Evolutionary conservation across 2,113 vertebrate species (phyloP).

Genomic region (Petrocephalus zakoni): DNA sequence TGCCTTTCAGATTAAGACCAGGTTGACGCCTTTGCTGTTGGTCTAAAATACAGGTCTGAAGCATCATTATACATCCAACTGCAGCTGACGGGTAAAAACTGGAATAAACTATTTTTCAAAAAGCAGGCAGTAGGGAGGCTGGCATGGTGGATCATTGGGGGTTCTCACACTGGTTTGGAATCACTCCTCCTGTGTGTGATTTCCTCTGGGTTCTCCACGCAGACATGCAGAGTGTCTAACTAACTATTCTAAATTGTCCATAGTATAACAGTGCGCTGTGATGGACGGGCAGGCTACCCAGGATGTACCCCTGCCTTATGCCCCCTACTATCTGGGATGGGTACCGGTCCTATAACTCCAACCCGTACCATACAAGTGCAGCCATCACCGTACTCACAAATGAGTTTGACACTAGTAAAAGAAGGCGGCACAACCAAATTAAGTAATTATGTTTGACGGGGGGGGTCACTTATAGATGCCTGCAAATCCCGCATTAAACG

Average conservation of each 20-base stretch:
- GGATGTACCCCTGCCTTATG: not conserved
- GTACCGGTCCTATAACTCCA: too few species aligned
- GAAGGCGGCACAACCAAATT: not conserved
- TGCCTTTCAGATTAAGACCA: not conserved
- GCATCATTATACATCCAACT: not conserved
- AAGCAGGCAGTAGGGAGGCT: not conserved
- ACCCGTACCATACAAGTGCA: not conserved
- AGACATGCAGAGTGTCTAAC: not conserved
- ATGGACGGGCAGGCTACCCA: not conserved
- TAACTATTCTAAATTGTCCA: not conserved
- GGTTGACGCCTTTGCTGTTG: not conserved
- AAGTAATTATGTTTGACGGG: not conserved
- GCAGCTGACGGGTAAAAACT: too few species aligned
- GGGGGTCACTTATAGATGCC: not conserved
- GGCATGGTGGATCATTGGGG: not conserved
- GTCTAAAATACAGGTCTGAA: not conserved
- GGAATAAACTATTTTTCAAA: not conserved
- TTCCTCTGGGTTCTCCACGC: not conserved
- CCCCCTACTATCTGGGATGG: not conserved
- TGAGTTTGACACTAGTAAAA: not conserved
- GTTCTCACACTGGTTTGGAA: not conserved
- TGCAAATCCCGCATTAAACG: not conserved
- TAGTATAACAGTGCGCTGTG: not conserved
- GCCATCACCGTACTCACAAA: not conserved
- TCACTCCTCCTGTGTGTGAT: not conserved